Conservation (phyloP, 2,888 invertebrate genomes). For the Marronus borbonicus region DNA sequence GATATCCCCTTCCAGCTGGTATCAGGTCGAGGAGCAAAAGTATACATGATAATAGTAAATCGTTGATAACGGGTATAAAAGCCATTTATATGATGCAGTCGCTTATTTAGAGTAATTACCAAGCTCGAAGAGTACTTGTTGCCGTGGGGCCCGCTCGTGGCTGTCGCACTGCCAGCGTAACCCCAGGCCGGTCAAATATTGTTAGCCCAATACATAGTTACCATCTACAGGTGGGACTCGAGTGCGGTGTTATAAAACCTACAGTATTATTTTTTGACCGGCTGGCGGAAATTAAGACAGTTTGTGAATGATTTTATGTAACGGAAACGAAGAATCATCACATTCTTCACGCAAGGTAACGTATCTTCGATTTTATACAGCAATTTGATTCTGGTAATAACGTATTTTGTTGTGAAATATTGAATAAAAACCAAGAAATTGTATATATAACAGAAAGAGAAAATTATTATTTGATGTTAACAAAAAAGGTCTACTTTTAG, state of each 20-base stretch:
- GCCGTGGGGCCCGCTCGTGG: constrained; percentile 44
- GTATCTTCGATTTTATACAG: constrained; percentile 1
- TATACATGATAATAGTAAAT: constrained; percentile 40
- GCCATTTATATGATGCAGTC: constrained; percentile 10
- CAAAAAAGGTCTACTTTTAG: no score
- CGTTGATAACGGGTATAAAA: constrained; percentile 43
- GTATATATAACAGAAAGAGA: no score
- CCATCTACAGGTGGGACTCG: constrained; percentile 37
- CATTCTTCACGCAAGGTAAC: constrained; percentile 46
- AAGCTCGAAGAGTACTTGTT: constrained; percentile 35
- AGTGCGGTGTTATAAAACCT: constrained; percentile 28
- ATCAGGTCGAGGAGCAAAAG: constrained; percentile 40
- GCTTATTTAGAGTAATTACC: constrained; percentile 42
- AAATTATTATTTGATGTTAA: no score
- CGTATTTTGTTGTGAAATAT: not conserved
- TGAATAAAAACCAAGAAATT: no score
- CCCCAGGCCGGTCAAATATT: constrained; percentile 43
- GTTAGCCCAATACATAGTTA: not conserved
- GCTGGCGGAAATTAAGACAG: constrained; percentile 43
- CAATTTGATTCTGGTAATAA: not conserved
- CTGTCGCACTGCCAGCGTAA: constrained; percentile 34
- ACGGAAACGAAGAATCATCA: constrained; percentile 45
- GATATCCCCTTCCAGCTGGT: constrained; percentile 32
- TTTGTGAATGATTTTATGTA: constrained; percentile 54
- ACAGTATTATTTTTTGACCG: constrained; percentile 45